phyloP scores from a whole-genome alignment of 2,113 vertebrate species.

The Mixornis gularis region DNA sequence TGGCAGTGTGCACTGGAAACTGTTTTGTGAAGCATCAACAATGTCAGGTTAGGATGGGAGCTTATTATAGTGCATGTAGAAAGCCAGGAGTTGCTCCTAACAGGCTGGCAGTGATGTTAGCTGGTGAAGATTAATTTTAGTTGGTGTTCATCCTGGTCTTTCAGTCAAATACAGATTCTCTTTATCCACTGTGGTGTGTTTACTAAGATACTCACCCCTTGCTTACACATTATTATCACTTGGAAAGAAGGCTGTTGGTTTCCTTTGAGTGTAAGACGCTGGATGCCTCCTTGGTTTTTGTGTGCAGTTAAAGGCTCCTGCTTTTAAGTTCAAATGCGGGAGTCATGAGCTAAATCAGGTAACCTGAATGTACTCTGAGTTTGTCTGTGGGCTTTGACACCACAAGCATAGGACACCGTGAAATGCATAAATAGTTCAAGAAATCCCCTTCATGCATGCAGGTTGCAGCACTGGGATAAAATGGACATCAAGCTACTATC shows the following conservation, averaged over 20 bases:
- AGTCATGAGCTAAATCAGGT: not conserved
- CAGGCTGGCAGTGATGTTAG: not conserved
- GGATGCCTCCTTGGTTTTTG: not conserved
- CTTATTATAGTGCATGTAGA: not conserved
- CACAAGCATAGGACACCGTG: not conserved
- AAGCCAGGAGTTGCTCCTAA: not conserved
- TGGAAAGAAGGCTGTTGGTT: not conserved
- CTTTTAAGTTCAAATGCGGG: not conserved
- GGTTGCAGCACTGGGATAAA: not conserved
- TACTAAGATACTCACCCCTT: not conserved
- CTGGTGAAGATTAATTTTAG: not conserved
- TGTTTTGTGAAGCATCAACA: not conserved
- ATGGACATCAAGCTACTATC: not conserved
- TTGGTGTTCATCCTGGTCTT: not conserved
- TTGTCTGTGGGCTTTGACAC: not conserved
- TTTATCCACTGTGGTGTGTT: not conserved
- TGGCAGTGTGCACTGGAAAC: not conserved
- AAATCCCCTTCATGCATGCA: rapidly evolving
- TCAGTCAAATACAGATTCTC: not conserved
- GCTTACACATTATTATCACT: not conserved
- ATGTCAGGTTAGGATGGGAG: not conserved
- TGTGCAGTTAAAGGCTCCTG: not conserved
- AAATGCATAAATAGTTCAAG: not conserved
- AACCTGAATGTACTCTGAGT: not conserved
- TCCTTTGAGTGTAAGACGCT: not conserved